Base-by-base conservation (phyloP, 2,113 vertebrate genomes). In the Boleophthalmus pectinirostris region DNA sequence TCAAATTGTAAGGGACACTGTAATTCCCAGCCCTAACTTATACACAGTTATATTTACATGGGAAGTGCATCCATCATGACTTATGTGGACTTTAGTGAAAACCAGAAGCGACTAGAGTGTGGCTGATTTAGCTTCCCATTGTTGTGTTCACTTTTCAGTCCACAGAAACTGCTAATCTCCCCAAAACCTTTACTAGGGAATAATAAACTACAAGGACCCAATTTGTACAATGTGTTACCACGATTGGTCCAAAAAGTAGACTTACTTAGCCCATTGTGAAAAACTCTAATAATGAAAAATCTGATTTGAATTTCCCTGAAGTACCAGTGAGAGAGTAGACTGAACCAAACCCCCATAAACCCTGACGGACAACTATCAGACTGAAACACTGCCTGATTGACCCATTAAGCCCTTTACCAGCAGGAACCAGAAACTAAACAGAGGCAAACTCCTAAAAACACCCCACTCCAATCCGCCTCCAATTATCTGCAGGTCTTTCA, bases 281-380 rank as follows among this genome's bases (percentile, higher is more conserved):
- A 43, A 43, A 9, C 0, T 15, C 3, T 58, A 12, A 58, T 58
- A 4, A 58, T 25, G 3, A 9, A 58, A 24, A 14, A 14, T 58
- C 56, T 15, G 8, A 29, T 63, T 35, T 5, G 0, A 16, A 18
- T 35, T 20, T 35, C 2, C 15, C 5, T 16, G 5, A 24, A 60
- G 12, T 29, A 14, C 2, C 4, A 21, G 3, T 21, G n/a, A 13
- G 25, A 2, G 0, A 5, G 38, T 47, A 68, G 29, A 16, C 56
- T 46, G 6, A 61, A 15, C 20, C 46, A 66, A 12, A 25, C 45
- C 73, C 73, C 75, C 77, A 58, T 73, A 66, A 74, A 81, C 53
- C 35, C 68, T 57, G 66, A 78, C 69, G 54, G 82, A 77, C 68
- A n/a, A n/a, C 58, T 74, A 73, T 80, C 74, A 64, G 74, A 80